These are phyloP conservation scores for Rhynchopsitta pachyrhyncha DNA, from an alignment of 2,113 vertebrate genomes.

Conservation along the genomic window DNA sequence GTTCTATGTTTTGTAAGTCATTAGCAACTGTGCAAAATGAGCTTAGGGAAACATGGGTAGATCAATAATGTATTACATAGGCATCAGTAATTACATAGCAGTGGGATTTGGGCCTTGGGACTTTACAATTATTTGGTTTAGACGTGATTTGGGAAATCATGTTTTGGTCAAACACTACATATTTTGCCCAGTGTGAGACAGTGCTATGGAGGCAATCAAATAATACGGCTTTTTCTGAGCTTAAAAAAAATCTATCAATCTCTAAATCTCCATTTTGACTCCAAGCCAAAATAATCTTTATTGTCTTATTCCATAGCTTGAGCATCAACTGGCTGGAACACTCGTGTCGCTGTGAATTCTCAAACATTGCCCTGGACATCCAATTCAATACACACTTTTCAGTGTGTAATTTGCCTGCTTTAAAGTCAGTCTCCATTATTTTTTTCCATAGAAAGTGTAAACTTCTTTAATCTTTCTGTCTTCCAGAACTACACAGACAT, in stretches of 20 bases:
- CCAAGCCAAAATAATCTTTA: background rate
- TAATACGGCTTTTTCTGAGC: background rate
- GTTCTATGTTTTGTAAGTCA: background rate
- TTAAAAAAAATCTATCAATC: background rate
- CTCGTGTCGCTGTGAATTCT: background rate
- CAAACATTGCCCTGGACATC: background rate
- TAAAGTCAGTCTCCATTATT: background rate
- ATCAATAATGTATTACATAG: conserved; percentile 42
- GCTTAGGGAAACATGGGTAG: background rate
- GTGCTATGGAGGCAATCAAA: conserved; percentile 9
- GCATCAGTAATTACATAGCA: conserved; percentile 35
- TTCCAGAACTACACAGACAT: background rate
- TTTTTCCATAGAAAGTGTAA: background rate
- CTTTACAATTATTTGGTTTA: conserved; percentile 48
- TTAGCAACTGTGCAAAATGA: conserved; percentile 25
- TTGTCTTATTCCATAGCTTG: background rate
- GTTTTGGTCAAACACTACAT: background rate
- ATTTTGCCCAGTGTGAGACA: conserved; percentile 5
- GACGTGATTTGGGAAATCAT: conserved; percentile 46
- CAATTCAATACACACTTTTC: background rate
- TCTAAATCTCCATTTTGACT: background rate
- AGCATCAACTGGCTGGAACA: background rate
- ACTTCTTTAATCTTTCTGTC: background rate
- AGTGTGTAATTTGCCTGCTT: background rate
- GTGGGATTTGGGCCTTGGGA: conserved; percentile 1